phyloP scores from a whole-genome alignment of 2,797 vertebrate species.

The Chaetodon trifasciatus region DNA sequence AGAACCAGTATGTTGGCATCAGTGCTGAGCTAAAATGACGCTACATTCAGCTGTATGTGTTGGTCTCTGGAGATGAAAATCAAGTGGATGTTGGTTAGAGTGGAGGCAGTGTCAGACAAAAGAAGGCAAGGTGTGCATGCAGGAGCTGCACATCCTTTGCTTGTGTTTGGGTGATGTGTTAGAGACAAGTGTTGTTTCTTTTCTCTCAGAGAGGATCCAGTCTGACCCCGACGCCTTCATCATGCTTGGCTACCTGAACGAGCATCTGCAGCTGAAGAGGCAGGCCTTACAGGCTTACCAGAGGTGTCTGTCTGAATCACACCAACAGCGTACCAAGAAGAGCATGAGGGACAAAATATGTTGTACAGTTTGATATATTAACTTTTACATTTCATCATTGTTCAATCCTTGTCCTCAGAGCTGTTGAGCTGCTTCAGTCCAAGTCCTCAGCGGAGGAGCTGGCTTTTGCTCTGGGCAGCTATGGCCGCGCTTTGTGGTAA shows the following conservation, averaged over 20 bases:
- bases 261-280: slow-evolving; percentile 90
- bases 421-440: slow-evolving; percentile 87
- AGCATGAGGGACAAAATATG: not conserved
- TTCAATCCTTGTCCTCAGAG: slow-evolving; percentile 81
- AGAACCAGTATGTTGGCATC: too few relatives aligned
- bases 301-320: slow-evolving; percentile 83
- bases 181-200: slow-evolving; percentile 8
- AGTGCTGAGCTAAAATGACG: too few relatives aligned
- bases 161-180: slow-evolving; percentile 20
- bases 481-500: slow-evolving; percentile 93
- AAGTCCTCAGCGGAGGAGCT: slow-evolving; percentile 84
- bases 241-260: slow-evolving; percentile 96
- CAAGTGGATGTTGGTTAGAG: too few relatives aligned
- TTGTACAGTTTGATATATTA: not conserved
- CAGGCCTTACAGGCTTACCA: slow-evolving; percentile 91
- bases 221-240: slow-evolving; percentile 91
- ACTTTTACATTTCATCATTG: not conserved
- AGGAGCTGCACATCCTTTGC: not conserved
- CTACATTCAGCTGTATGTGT: too few relatives aligned
- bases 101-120: too few relatives aligned
- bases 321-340: not conserved
- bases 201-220: slow-evolving; percentile 91
- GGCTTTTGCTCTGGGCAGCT: slow-evolving; percentile 87
- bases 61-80: too few relatives aligned
- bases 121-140: not conserved